Evolutionary conservation across 92 coral and sea anemone genomes (phyloP).

Genomic region (Plumapathes pennacea): DNA sequence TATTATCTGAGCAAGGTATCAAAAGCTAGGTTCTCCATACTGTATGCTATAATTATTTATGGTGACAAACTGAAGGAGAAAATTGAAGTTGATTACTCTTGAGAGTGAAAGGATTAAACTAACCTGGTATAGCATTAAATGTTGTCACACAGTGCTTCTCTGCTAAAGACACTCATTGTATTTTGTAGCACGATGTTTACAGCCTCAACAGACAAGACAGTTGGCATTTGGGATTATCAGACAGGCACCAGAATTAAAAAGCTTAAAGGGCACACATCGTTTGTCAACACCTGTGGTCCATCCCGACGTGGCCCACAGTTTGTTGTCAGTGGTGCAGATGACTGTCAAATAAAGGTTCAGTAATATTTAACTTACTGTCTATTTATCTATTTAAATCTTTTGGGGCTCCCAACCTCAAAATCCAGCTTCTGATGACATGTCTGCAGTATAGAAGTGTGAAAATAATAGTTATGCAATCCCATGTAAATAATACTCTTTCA

Average conservation of each 20-base stretch:
- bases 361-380: background rate
- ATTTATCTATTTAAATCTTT: background rate
- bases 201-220: slow-evolving; percentile 97
- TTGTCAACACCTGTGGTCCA: slow-evolving; percentile 96
- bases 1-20: too few relatives aligned
- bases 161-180: too few relatives aligned
- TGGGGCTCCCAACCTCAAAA: background rate
- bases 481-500: too few relatives aligned
- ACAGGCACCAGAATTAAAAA: slow-evolving; percentile 90
- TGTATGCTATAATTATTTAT: too few relatives aligned
- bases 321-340: slow-evolving; percentile 97
- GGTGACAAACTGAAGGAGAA: too few relatives aligned
- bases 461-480: background rate
- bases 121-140: too few relatives aligned
- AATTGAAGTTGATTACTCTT: too few relatives aligned
- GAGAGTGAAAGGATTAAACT: too few relatives aligned
- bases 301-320: slow-evolving; percentile 94
- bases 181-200: slow-evolving; percentile 81
- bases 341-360: slow-evolving; percentile 91
- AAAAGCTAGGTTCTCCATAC: too few relatives aligned
- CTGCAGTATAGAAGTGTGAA: background rate
- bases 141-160: too few relatives aligned
- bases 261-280: slow-evolving; percentile 90
- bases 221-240: slow-evolving; percentile 96
- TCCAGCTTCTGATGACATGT: background rate